Evolutionary conservation across 1,140 invertebrate species (phyloP).

Genomic region (Potamilus streckersoni): DNA sequence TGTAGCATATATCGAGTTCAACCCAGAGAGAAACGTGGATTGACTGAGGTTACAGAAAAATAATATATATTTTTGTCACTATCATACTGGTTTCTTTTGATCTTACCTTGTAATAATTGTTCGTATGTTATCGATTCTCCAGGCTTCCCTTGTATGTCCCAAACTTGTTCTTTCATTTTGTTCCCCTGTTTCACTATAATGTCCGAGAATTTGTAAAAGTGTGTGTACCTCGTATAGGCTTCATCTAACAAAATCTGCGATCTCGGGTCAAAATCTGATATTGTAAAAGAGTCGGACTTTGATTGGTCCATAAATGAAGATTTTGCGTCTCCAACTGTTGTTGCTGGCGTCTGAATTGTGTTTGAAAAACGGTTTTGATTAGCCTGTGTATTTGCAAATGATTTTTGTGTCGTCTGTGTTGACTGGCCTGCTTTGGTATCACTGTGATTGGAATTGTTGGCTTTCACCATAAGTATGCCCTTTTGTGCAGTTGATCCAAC

Average conservation of each 20-base stretch:
- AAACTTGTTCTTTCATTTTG: constrained; percentile 45
- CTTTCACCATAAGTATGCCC: constrained; percentile 4
- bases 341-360: constrained; percentile 10
- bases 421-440: background rate
- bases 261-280: constrained; percentile 45
- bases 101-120: constrained; percentile 51
- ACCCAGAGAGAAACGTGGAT: background rate
- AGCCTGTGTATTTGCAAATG: constrained; percentile 9
- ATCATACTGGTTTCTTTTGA: background rate
- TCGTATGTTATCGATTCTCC: constrained; percentile 53
- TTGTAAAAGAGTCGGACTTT: constrained; percentile 43
- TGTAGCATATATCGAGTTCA: background rate
- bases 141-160: constrained; percentile 47
- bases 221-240: constrained; percentile 42
- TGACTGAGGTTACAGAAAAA: background rate
- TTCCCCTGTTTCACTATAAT: constrained; percentile 48
- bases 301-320: constrained; percentile 24
- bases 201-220: constrained; percentile 50
- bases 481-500: constrained; percentile 7
- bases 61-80: background rate
- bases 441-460: constrained; percentile 16
- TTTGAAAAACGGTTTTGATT: constrained; percentile 14
- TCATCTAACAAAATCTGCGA: constrained; percentile 43
- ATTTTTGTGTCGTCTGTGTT: constrained; percentile 1
- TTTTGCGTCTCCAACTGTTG: constrained; percentile 15